Evolutionary conservation across 2,888 invertebrate genomes (phyloP), one percentile per base, ranked within the genome.

Genomic region (Thecophora atra): DNA sequence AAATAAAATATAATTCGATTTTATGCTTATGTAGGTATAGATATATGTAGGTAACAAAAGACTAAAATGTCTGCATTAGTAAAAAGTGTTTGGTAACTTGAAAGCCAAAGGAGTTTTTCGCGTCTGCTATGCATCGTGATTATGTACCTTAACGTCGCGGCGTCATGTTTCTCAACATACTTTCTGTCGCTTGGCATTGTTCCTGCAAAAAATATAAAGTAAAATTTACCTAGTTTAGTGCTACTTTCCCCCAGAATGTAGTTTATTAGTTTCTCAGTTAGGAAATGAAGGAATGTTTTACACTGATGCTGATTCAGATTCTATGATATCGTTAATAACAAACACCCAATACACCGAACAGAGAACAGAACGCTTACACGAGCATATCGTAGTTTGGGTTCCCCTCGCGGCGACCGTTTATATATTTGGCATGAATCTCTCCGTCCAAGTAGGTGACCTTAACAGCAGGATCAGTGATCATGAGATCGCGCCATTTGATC

Each of bases 341-440:
- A 28, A 70, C 51, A 70, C 63, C 51, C 44, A 19, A 42, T 19
- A 63, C 30, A 66, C 54, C 54, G 24, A 63, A 70, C 72, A 44
- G 56, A 70, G 62, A 75, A 56, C 69, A 54, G 30, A 71, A 68
- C 56, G 76, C 82, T 82, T 83, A 83, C 88, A 71, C 88, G 85
- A 89, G 81, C 88, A 90, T 88, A 81, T 94, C 93, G 81, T 92
- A 94, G 79, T 93, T 90, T 5, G 92, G 89, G 68, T 89, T 88
- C 19, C 93, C 93, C 73, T 91, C 90, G 63, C 89, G 87, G 66
- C 89, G 89, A 2, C 91, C 91, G 77, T 89, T 89, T 1, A 91
- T 89, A 82, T 90, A 95, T 82, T 92, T 92, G 8, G 91, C 90
- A 82, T 95, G 94, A 4, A 89, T 89, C 75, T 93, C 92, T 0